Percentiles rank a stretch among this genome's conserved stretches.
Conservation (phyloP, 2,888 invertebrate species). For the Drosophila siamana region DNA sequence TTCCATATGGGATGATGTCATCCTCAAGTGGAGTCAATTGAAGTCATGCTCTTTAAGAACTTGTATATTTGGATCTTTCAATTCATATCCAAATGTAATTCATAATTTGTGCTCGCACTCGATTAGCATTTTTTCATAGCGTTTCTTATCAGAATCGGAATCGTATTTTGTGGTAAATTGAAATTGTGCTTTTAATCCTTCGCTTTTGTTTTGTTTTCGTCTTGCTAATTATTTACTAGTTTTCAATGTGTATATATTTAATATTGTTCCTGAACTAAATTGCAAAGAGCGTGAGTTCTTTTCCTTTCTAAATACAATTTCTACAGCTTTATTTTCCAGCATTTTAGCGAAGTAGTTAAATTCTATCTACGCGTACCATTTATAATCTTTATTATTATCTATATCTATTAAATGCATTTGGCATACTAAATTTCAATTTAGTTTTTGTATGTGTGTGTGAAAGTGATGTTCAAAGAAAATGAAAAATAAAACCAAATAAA, state of each 20-base stretch:
- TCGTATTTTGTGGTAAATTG: conserved; percentile 22
- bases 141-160: conserved; percentile 21
- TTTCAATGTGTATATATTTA: conserved; percentile 9
- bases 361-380: conserved; percentile 3
- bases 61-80: not conserved
- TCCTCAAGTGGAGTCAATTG: conserved; percentile 33
- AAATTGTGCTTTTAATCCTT: conserved; percentile 5
- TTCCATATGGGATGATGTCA: conserved; percentile 49
- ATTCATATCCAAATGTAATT: conserved; percentile 6
- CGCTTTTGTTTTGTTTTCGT: conserved; percentile 6
- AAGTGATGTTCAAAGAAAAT: conserved; percentile 56
- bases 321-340: conserved; percentile 24
- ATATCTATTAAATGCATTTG: conserved; percentile 13
- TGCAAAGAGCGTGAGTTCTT: not conserved
- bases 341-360: conserved; percentile 4
- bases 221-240: conserved; percentile 1
- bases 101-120: conserved; percentile 4
- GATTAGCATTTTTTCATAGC: conserved; percentile 7
- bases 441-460: conserved; percentile 48
- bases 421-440: conserved; percentile 28
- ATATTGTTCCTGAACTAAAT: not conserved
- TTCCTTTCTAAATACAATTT: not conserved
- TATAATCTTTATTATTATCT: conserved; percentile 9
- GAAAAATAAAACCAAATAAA: too few relatives aligned
- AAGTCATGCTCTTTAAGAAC: conserved; percentile 19